Evolutionary conservation across 1,140 invertebrate genomes (phyloP), one percentile per base, ranked within the genome.

Genomic region (Nephila pilipes): DNA sequence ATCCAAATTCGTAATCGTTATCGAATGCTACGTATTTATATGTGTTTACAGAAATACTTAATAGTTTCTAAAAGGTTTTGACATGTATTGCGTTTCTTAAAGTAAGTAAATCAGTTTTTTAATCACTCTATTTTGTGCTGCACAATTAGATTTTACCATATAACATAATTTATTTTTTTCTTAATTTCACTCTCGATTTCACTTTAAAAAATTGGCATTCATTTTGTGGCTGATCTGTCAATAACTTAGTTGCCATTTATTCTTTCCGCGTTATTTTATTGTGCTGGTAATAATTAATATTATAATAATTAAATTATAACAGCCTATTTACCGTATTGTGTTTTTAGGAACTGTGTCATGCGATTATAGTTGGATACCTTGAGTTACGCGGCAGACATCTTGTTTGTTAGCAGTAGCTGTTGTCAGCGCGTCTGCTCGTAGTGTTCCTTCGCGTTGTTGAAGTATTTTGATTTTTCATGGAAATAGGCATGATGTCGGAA

Each of bases 161-260:
- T 75, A 54, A 6, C 63, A 55, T 87, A 20, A 29, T 54, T 75
- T 12, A 65, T 88, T 88, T 88, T 92, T 92, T 85, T 46, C n/a
- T 22, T 63, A 91, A 38, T 85, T 92, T 93, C 57, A 79, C 83
- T 60, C 46, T 80, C 25, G 91, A 93, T 87, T 93, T 87, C 85
- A 60, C 85, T 93, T 93, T 87, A 79, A 79, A 93, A 75, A 85
- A 93, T 87, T 93, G 91, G 91, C 91, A 93, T 87, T 93, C 65
- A 75, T 87, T 87, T 93, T 80, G n/a, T 29, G 16, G 22, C 10
- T 57, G 54, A 55, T 83, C 46, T 83, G 81, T 46, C 81, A 58
- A 87, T 32, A 87, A 63, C 36, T 87, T 22, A 29, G 22, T 22
- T 25, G 81, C 38, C 81, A 83, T 83, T 83, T 55, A 83, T 32